Percentiles rank a stretch among this genome's conserved stretches.
phyloP scores from a whole-genome alignment of 2,888 invertebrate species.

The Watsonalla cultraria region DNA sequence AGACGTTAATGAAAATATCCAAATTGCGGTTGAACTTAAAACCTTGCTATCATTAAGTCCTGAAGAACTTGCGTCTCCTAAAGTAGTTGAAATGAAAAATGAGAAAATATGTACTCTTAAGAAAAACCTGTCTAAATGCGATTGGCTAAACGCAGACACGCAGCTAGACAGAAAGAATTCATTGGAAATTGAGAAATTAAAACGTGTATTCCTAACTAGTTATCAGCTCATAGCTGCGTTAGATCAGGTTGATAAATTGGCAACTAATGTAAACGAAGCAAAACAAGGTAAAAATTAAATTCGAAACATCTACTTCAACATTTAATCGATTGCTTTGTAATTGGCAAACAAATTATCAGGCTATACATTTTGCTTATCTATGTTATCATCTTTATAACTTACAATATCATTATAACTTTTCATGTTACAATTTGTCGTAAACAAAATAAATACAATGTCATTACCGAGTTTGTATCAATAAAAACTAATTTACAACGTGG shows the following conservation, averaged over 20 bases:
- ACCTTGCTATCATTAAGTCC: conserved; percentile 13
- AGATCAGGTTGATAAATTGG: conserved; percentile 20
- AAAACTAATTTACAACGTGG: too few relatives aligned
- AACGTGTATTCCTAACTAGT: conserved; percentile 29
- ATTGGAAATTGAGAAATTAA: conserved; percentile 31
- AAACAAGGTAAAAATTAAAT: conserved; percentile 28
- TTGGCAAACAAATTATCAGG: not conserved
- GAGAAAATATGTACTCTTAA: conserved; percentile 24
- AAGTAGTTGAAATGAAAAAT: conserved; percentile 23
- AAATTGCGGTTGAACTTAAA: conserved; percentile 34
- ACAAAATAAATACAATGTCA: not conserved
- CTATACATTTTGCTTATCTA: not conserved
- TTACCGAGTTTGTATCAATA: not conserved
- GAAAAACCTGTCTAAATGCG: conserved; percentile 31
- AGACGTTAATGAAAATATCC: conserved; percentile 28
- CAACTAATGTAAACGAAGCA: conserved; percentile 9
- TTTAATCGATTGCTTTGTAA: conserved; percentile 26
- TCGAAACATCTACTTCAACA: conserved; percentile 17
- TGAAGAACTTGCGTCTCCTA: conserved; percentile 13
- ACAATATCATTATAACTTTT: not conserved
- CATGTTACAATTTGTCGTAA: not conserved
- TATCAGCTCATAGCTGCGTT: conserved; percentile 40
- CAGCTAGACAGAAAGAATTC: conserved; percentile 26
- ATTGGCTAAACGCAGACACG: conserved; percentile 40
- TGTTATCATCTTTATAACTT: not conserved